Evolutionary conservation across 2,797 vertebrate species (phyloP), one percentile per base, ranked within the genome.

Genomic region (Orestias chungarensis): DNA sequence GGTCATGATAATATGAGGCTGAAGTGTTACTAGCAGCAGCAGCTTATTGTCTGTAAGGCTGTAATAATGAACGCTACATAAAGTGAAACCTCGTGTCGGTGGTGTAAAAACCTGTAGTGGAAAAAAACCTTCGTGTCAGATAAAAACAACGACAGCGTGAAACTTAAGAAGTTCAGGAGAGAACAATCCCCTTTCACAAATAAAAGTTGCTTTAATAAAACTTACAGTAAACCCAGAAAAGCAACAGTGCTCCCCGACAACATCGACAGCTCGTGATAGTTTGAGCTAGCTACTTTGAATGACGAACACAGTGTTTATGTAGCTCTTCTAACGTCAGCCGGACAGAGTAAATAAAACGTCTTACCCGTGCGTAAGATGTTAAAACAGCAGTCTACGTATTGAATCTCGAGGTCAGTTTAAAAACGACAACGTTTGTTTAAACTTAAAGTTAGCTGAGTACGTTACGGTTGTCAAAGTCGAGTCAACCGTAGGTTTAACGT

Each of bases 291-390:
- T 59, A 50, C 42, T 85, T 75, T 25, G 64, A 33, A 52, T 67
- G 43, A 33, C 27, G 12, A 38, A 49, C 64, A 71, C 73, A 78
- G 79, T 64, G 17, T n/a, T 42, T 23, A 49, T 17, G 20, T 71
- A 62, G 12, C n/a, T 43, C 33, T 47, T 62, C 43, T 66, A 49
- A n/a, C 18, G 14, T 38, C 72, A 66, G 14, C 52, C 4, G 27
- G 14, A 42, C 14, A 65, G 74, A 81, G 64, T 68, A 66, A 25
- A 2, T 52, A 84, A 69, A 75, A 27, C 1, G 0, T 6, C 86
- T 88, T 89, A 93, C 92, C 91, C 89, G 75, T 8, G 31, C 74
- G 35, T 78, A n/a, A 3, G 4, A 2, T 29, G 8, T 15, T 42
- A 4, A 35, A 68, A 50, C 10, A 15, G 33, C n/a, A 40, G 35